These are phyloP conservation scores for Limnodromus scolopaceus DNA, from an alignment of 2,797 vertebrate genomes.

Conservation along the genomic window DNA sequence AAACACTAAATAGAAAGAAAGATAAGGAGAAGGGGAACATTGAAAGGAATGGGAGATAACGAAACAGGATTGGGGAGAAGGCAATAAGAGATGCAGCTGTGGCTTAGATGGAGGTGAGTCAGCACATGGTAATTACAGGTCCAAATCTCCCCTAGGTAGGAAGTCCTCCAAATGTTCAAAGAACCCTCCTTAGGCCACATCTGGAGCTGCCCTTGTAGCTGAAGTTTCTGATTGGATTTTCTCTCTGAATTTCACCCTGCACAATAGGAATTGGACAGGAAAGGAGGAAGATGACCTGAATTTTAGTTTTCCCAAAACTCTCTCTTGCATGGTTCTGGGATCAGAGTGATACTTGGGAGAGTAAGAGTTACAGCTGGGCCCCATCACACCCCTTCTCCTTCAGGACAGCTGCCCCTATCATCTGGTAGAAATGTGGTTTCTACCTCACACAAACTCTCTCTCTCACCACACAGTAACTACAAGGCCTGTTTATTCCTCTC, in stretches of 20 bases:
- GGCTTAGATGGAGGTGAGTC: not conserved
- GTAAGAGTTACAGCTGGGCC: not conserved
- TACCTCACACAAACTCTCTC: constrained; percentile 38
- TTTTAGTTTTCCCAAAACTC: not conserved
- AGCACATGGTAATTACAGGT: not conserved
- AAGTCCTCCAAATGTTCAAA: not conserved
- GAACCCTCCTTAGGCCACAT: not conserved
- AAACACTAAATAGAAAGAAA: not conserved
- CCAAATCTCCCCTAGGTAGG: not conserved
- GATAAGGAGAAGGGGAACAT: not conserved
- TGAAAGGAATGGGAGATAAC: not conserved
- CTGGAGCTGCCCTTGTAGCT: not conserved
- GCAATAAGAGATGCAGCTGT: not conserved
- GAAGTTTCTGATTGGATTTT: not conserved
- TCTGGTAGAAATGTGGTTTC: constrained; percentile 19
- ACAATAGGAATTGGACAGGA: not conserved
- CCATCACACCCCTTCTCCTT: not conserved
- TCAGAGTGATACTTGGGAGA: not conserved
- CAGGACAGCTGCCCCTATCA: not conserved
- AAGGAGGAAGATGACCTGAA: not conserved
- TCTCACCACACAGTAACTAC: not conserved
- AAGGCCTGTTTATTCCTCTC: not conserved
- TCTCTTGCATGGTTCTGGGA: not conserved
- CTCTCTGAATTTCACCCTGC: not conserved
- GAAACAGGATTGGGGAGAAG: not conserved